A percentile compares a stretch with the other conserved stretches of the same genome.
Conservation (phyloP, 2,797 vertebrate genomes). For the Tapera naevia region DNA sequence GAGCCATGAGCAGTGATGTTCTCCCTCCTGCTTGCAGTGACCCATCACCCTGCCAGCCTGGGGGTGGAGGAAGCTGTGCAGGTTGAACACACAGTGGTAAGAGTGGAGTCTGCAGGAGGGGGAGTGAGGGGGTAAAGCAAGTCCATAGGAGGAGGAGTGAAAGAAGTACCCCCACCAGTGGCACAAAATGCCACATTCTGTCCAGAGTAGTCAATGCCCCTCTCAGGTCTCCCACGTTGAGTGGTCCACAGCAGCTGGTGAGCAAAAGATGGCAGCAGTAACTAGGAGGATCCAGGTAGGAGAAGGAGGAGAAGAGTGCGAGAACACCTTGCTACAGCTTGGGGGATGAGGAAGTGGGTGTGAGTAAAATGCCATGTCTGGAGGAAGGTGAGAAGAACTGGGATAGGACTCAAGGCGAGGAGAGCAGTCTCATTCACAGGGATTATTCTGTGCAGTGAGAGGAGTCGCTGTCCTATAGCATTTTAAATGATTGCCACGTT, state of each 20-base stretch:
- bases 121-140: neutral
- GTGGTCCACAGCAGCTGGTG: neutral
- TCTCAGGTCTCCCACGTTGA: neutral
- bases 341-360: neutral
- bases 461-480: neutral
- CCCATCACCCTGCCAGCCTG: accelerated
- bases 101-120: neutral
- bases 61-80: neutral
- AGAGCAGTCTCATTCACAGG: neutral
- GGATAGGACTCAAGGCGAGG: neutral
- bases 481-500: neutral
- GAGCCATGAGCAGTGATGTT: neutral
- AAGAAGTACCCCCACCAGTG: neutral
- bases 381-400: neutral
- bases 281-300: neutral
- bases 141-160: neutral
- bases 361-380: neutral
- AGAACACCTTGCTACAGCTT: neutral
- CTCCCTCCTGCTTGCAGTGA: neutral
- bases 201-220: too few species aligned
- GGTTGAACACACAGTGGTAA: accelerated
- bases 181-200: neutral
- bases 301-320: neutral
- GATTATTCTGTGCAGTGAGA: neutral
- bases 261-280: neutral